Evolutionary conservation across 1,140 invertebrate species (phyloP), one percentile per base, ranked within the genome.

Genomic region (Leguminivora glycinivorella): DNA sequence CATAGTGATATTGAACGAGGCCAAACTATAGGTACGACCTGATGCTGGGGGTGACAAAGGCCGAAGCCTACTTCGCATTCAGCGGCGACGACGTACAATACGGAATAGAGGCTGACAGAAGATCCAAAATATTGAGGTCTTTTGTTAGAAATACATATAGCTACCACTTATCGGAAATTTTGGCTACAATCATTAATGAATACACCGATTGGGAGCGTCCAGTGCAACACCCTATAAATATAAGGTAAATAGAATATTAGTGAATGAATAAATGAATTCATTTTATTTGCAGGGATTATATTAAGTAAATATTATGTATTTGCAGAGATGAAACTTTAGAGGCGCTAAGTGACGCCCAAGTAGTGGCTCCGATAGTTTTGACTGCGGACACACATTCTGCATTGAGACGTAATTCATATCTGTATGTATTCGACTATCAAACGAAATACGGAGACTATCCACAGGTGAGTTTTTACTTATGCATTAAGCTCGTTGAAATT

Each of bases 171-270:
- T 95, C 95, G 5, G 96, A 97, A 89, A 97, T 97, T 76, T 92
- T 97, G 40, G 96, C 96, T 1, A 97, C 96, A 7, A 96, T 97
- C 78, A 96, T 99, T 75, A 99, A 99, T 89, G 98, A 99, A 85
- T 99, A 99, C 89, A 99, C 97, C 2, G 98, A 99, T 86, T 99
- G 98, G 98, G 97, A 98, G 82, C 93, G 96, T 75, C 97, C 98
- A 2, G 95, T 97, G 7, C 96, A 98, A 82, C 97, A 98, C 94
- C 97, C 97, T 25, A 96, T 98, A 75, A 97, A 96, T 90, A 96
- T 98, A 56, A 94, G 94, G 95, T 95, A 90, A 38, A 38, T 38
- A 6, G 14, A 34, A 38, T 38, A 17, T 43, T 43, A 6, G 10
- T n/a, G 4, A 43, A 43, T n/a, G n/a, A 31, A 31, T 31, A 31